Percentiles rank a stretch among this genome's conserved stretches.
Conservation (phyloP, 2,113 vertebrate species). For the Poecile atricapillus region DNA sequence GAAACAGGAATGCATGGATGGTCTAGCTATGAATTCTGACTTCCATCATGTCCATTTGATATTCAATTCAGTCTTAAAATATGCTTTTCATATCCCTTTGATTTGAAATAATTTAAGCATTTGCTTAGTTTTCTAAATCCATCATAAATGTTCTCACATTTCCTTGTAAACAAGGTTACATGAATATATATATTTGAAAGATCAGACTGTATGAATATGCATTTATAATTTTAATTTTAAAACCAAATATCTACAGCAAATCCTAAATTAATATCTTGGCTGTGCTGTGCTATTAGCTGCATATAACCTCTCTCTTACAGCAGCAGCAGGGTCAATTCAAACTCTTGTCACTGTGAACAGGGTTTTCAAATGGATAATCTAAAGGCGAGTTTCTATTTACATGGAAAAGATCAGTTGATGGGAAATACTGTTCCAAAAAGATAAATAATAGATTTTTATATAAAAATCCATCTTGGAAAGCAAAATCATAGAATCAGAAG, state of each 20-base stretch:
- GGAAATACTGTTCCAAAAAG: not conserved
- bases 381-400: not conserved
- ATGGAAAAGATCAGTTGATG: not conserved
- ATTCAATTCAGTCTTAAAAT: not conserved
- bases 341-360: not conserved
- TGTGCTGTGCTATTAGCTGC: not conserved
- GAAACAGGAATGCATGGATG: not conserved
- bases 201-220: not conserved
- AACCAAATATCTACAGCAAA: not conserved
- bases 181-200: not conserved
- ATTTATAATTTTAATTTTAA: conserved; percentile 29
- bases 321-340: not conserved
- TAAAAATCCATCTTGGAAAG: not conserved
- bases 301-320: not conserved
- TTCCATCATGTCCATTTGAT: not conserved
- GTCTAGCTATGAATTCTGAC: not conserved
- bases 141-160: not conserved
- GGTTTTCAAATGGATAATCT: not conserved
- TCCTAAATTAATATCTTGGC: not conserved
- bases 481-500: not conserved
- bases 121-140: not conserved
- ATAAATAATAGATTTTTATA: not conserved
- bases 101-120: not conserved
- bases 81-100: not conserved
- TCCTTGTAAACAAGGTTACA: not conserved